These are phyloP conservation scores for Dryoscopus gambensis DNA, from an alignment of 2,113 vertebrate genomes.

Conservation along the genomic window DNA sequence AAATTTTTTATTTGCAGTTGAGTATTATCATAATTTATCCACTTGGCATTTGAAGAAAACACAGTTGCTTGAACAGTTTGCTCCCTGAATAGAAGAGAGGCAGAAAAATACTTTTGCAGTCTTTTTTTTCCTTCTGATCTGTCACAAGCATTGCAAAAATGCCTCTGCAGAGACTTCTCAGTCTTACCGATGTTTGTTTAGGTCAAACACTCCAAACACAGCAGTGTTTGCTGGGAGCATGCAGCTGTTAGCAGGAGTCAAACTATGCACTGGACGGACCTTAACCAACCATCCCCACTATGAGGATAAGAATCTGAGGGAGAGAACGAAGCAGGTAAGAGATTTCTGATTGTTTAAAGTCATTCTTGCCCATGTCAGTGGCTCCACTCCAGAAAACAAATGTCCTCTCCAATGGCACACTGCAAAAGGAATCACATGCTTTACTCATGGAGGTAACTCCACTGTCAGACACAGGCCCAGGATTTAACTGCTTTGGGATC, in stretches of 20 bases:
- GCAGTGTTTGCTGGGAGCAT: conserved; percentile 97
- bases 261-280: conserved; percentile 92
- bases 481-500: neutral
- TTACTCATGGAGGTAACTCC: neutral
- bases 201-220: conserved; percentile 83
- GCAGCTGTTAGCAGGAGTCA: conserved; percentile 96
- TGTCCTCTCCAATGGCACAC: neutral
- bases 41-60: neutral
- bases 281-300: conserved; percentile 98
- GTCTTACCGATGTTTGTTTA: conserved; percentile 52
- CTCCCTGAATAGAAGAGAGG: neutral
- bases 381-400: neutral
- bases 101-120: conserved; percentile 5
- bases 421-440: fast-evolving
- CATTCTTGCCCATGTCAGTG: neutral
- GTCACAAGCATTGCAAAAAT: neutral
- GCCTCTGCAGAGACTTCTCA: neutral
- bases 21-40: neutral
- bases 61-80: neutral
- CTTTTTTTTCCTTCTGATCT: conserved; percentile 46
- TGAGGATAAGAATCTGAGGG: conserved; percentile 88
- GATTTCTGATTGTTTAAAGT: neutral
- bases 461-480: neutral
- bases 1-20: conserved; percentile 15
- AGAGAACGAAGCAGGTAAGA: conserved; percentile 89